Conservation (phyloP, 2,888 invertebrate species). For the Mellilla xanthometata region DNA sequence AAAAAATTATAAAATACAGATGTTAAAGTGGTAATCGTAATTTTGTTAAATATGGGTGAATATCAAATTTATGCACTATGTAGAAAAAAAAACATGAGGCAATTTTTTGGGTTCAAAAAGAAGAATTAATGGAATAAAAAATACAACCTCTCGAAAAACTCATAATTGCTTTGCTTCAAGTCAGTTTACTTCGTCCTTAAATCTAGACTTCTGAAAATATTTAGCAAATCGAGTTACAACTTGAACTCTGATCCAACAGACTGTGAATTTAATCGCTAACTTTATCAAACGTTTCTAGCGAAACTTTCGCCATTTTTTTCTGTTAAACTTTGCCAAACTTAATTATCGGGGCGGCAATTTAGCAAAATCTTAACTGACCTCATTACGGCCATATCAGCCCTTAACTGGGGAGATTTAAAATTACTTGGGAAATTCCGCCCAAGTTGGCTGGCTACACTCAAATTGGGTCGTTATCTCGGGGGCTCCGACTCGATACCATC, state of each 20-base stretch:
- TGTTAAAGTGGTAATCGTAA: too few species aligned
- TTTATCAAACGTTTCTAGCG: constrained; percentile 4
- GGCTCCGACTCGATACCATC: constrained; percentile 10
- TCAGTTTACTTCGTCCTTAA: too few species aligned
- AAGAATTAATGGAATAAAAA: too few species aligned
- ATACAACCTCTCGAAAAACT: too few species aligned
- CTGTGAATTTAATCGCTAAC: constrained; percentile 12
- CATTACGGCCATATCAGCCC: constrained; percentile 20
- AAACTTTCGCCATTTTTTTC: constrained; percentile 10
- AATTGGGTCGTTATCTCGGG: constrained; percentile 16
- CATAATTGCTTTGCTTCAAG: too few species aligned
- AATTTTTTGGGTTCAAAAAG: too few species aligned
- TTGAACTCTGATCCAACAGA: neutral
- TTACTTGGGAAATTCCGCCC: constrained; percentile 20
- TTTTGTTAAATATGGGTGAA: too few species aligned
- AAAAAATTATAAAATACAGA: too few species aligned
- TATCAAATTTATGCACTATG: too few species aligned
- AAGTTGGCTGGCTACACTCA: constrained; percentile 20
- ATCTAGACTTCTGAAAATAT: too few species aligned
- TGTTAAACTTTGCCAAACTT: constrained; percentile 9
- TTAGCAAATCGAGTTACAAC: too few species aligned
- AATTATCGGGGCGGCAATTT: constrained; percentile 17
- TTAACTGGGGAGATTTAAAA: constrained; percentile 22
- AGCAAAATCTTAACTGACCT: constrained; percentile 21
- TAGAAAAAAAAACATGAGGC: too few species aligned